Conservation (phyloP, 2,797 vertebrate genomes). For the Podarcis lilfordi region DNA sequence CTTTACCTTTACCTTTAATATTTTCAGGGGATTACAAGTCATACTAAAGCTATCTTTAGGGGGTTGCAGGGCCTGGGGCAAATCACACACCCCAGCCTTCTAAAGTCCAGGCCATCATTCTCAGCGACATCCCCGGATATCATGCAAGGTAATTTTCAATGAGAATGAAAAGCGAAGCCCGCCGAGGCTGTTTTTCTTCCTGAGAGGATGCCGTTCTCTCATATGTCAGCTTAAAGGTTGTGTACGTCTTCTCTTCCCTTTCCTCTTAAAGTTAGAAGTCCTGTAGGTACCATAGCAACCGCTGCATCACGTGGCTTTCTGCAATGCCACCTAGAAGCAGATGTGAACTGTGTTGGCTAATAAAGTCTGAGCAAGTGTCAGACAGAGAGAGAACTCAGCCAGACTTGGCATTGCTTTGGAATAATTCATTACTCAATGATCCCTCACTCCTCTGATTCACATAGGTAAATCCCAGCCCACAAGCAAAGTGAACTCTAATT, state of each 20-base stretch:
- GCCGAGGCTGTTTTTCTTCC: constrained; percentile 26
- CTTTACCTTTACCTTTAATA: no score
- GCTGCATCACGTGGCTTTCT: constrained; percentile 62
- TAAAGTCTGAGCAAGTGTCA: constrained; percentile 57
- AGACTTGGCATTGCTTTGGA: constrained; percentile 29
- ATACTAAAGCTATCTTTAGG: background rate
- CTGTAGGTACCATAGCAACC: constrained; percentile 74
- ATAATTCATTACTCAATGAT: constrained; percentile 40
- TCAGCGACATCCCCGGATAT: background rate
- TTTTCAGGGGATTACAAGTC: background rate
- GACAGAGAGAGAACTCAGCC: constrained; percentile 35
- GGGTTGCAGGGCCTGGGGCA: no score
- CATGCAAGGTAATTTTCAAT: background rate
- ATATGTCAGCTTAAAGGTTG: constrained; percentile 57
- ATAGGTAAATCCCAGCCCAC: constrained; percentile 37
- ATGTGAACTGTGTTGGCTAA: constrained; percentile 70
- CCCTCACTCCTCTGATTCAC: constrained; percentile 21
- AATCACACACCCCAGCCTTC: no score
- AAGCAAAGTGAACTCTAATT: constrained; percentile 50
- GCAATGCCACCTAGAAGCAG: constrained; percentile 62
- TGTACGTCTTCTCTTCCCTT: constrained; percentile 40
- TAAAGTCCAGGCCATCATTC: no score
- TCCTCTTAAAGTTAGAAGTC: constrained; percentile 58
- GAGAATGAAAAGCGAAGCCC: background rate
- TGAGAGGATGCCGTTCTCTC: constrained; percentile 55